Percentiles rank a stretch among this genome's conserved stretches.
Evolutionary conservation across 2,113 vertebrate species (phyloP).

Genomic region (Gambusia affinis): DNA sequence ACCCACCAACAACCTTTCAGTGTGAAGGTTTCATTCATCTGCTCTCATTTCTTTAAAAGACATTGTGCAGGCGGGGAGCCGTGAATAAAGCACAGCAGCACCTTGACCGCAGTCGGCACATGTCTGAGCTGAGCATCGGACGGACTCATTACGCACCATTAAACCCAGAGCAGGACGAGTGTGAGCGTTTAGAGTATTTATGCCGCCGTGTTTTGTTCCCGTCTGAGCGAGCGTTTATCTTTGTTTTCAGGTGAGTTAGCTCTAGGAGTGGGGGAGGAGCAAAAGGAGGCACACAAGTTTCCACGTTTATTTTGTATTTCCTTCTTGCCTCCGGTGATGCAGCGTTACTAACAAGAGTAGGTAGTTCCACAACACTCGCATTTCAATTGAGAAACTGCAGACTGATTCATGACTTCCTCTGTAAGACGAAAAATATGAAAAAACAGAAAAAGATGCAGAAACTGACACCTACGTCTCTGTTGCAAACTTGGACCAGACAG

Average conservation of each 20-base stretch:
- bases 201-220: slow-evolving; percentile 23
- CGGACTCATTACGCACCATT: slow-evolving; percentile 39
- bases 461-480: background rate
- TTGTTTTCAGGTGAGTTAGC: slow-evolving; percentile 52
- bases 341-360: slow-evolving; percentile 4
- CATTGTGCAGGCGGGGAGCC: slow-evolving; percentile 24
- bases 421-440: background rate
- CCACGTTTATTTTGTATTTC: background rate
- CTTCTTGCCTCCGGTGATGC: slow-evolving; percentile 24
- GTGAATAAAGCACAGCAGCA: slow-evolving; percentile 53
- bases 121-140: slow-evolving; percentile 32
- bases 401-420: background rate
- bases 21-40: slow-evolving; percentile 38
- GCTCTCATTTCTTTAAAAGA: slow-evolving; percentile 44
- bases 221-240: slow-evolving; percentile 38
- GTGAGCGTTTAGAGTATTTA: background rate
- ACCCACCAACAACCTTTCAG: slow-evolving; percentile 12
- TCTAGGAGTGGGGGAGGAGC: slow-evolving; percentile 52
- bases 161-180: slow-evolving; percentile 22
- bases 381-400: background rate
- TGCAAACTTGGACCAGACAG: background rate
- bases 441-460: background rate
- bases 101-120: slow-evolving; percentile 13
- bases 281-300: slow-evolving; percentile 44
- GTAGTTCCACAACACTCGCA: background rate